Evolutionary conservation across 2,113 vertebrate genomes (phyloP).

Genomic region (Percopsis transmontana): DNA sequence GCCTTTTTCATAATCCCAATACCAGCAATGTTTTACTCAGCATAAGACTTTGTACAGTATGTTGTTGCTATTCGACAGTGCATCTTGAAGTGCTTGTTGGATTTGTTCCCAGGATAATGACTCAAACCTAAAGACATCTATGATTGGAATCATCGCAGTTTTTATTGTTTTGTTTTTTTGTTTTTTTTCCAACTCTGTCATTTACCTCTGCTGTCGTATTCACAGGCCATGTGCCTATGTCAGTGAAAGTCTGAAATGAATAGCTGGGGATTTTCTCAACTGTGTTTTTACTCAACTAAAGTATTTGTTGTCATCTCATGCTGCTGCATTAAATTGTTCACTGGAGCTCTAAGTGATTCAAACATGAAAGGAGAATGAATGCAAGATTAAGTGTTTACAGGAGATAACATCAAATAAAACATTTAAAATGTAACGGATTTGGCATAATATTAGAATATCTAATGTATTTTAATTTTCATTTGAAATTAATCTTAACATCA

Average conservation of each 20-base stretch:
- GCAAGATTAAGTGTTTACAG: no score
- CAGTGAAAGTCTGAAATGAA: conserved; percentile 75
- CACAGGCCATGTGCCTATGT: conserved; percentile 54
- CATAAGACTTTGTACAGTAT: no score
- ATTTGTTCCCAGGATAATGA: conserved; percentile 66
- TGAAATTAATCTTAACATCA: no score
- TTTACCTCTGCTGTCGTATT: conserved; percentile 48
- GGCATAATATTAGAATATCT: no score
- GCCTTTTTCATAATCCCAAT: no score
- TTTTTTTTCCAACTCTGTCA: conserved; percentile 66
- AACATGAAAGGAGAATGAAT: no score
- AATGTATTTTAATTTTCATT: no score
- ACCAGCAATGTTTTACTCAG: no score
- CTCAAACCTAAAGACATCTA: conserved; percentile 62
- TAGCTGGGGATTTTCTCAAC: conserved; percentile 67
- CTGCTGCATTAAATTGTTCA: background rate
- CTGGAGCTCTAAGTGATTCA: no score
- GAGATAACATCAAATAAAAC: no score
- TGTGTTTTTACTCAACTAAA: conserved; percentile 37
- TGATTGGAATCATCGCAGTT: conserved; percentile 63
- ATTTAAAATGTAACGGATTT: no score
- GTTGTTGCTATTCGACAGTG: no score
- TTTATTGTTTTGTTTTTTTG: conserved; percentile 28
- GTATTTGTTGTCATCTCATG: background rate
- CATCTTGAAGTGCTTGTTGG: background rate